Conservation (phyloP, 2,113 vertebrate genomes). For the Pipra filicauda region DNA sequence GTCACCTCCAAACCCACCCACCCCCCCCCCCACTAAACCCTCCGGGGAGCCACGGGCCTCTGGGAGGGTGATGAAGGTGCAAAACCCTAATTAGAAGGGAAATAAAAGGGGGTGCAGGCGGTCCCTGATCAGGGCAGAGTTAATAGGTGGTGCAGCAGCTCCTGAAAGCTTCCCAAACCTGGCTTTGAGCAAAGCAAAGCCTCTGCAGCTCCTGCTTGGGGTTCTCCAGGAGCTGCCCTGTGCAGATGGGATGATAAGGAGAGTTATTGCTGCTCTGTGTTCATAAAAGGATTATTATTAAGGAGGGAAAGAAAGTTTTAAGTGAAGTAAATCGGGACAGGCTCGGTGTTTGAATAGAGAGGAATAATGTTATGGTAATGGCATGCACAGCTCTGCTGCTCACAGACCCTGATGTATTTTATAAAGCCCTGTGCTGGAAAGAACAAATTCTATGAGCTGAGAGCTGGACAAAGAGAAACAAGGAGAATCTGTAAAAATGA, state of each 20-base stretch:
- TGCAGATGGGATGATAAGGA: not conserved
- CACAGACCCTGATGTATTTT: not conserved
- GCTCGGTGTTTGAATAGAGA: not conserved
- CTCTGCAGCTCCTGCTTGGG: not conserved
- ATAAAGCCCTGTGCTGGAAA: not conserved
- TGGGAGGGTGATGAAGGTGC: fast-evolving
- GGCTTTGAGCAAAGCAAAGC: not conserved
- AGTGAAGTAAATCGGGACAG: not conserved
- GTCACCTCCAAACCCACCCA: fast-evolving
- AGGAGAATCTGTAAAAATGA: not conserved
- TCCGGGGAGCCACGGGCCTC: fast-evolving
- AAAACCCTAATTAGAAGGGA: not conserved
- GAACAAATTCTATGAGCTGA: not conserved
- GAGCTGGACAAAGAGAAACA: not conserved
- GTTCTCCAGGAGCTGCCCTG: not conserved
- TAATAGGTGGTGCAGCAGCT: not conserved
- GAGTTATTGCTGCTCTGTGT: not conserved
- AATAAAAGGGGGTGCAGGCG: not conserved
- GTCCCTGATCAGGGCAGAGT: not conserved
- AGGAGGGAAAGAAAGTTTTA: not conserved
- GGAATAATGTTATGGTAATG: not conserved
- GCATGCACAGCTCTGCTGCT: not conserved
- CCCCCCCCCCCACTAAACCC: fast-evolving
- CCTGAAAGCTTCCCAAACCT: not conserved
- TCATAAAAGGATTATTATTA: not conserved